These are phyloP conservation scores for Camponotus fellah DNA, from an alignment of 2,888 invertebrate species.

Conservation along the genomic window DNA sequence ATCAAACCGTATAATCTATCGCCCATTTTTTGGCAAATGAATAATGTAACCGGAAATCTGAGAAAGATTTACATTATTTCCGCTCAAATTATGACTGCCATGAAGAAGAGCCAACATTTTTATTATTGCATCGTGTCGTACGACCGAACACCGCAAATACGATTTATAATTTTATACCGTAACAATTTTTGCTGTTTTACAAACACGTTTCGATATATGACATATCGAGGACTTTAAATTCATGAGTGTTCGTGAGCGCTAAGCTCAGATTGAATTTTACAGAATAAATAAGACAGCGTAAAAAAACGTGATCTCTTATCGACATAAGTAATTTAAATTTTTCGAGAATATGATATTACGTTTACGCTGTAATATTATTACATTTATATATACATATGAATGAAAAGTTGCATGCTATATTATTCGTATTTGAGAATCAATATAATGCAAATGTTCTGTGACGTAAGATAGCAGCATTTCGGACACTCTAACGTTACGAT, in stretches of 20 bases:
- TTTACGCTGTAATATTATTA: conserved; percentile 8
- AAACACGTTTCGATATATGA: conserved; percentile 14
- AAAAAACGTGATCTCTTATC: background rate
- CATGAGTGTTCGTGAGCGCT: background rate
- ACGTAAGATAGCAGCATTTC: background rate
- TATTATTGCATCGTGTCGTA: background rate
- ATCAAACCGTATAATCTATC: conserved; percentile 27
- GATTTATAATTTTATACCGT: conserved; percentile 41
- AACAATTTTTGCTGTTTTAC: conserved; percentile 40
- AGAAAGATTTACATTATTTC: conserved; percentile 36
- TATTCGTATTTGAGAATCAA: background rate
- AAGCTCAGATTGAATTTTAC: conserved; percentile 9
- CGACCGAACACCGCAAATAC: background rate
- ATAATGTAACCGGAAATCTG: background rate
- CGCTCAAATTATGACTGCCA: conserved; percentile 39
- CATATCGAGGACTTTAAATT: conserved; percentile 28
- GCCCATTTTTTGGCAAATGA: background rate
- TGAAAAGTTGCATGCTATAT: background rate
- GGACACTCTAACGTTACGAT: background rate
- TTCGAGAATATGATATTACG: background rate
- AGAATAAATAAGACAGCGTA: background rate
- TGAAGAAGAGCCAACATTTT: conserved; percentile 14
- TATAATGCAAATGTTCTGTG: conserved; percentile 6
- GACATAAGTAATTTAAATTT: background rate
- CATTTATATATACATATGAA: background rate